Conservation (phyloP, 2,888 invertebrate genomes). For the Leucophenga maculata region DNA sequence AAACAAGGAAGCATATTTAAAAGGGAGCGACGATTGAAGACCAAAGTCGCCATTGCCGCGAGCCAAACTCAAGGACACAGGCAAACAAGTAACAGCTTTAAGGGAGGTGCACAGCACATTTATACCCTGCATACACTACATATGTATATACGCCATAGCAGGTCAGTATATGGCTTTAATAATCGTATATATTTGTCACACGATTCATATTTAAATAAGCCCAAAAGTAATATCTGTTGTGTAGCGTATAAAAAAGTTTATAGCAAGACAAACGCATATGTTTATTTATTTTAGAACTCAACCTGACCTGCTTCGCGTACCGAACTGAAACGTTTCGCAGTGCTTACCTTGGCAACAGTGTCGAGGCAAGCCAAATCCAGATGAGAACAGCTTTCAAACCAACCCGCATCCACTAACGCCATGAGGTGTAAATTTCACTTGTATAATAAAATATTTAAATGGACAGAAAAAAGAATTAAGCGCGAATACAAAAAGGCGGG, state of each 20-base stretch:
- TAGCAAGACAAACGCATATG: neutral
- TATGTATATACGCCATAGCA: no score
- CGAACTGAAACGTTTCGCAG: no score
- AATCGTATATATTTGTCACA: no score
- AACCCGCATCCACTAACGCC: neutral
- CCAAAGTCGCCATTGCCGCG: constrained; percentile 33
- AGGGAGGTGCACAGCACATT: no score
- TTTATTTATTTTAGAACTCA: neutral
- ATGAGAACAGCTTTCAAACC: constrained; percentile 23
- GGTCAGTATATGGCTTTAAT: no score
- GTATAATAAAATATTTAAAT: constrained; percentile 23
- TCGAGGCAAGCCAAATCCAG: neutral
- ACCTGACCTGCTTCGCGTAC: neutral
- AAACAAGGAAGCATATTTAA: neutral
- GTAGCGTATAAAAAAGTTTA: neutral
- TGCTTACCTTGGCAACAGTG: no score
- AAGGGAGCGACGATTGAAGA: neutral
- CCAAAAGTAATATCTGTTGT: no score
- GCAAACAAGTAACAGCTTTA: neutral
- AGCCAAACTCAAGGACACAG: constrained; percentile 30
- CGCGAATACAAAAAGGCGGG: neutral
- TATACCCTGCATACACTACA: no score
- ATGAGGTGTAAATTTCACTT: constrained; percentile 22
- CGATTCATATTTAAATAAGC: no score
- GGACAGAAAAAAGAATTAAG: neutral